A percentile compares a stretch with the other conserved stretches of the same genome.
phyloP scores from a whole-genome alignment of 2,113 vertebrate genomes.

The Cervus canadensis region DNA sequence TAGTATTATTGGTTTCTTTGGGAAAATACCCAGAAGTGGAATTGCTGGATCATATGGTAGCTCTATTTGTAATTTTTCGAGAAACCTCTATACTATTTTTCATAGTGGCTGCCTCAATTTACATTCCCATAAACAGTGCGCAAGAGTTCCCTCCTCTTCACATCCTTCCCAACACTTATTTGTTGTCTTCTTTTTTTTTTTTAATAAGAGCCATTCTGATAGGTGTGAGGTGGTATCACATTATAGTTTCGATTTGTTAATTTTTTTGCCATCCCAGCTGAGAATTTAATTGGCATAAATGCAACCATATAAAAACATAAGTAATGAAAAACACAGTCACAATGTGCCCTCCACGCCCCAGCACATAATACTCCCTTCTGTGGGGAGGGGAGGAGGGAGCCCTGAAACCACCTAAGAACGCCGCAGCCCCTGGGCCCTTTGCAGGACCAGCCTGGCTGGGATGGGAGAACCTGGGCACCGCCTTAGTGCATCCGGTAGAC shows the following conservation, averaged over 20 bases:
- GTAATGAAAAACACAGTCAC: slow-evolving; percentile 82
- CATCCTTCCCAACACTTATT: not conserved
- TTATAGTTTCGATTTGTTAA: not conserved
- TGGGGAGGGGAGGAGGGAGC: not conserved
- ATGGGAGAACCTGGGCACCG: not conserved
- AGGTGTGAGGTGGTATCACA: not conserved
- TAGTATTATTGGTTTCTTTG: not conserved
- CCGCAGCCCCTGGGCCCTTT: not conserved
- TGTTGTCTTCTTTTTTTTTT: not conserved
- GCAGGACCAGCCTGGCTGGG: not conserved
- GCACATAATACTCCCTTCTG: slow-evolving; percentile 50
- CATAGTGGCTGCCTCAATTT: not conserved
- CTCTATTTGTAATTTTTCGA: not conserved
- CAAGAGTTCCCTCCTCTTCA: not conserved
- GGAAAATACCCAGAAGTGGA: not conserved
- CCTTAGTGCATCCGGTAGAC: slow-evolving; percentile 92
- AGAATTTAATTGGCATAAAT: slow-evolving; percentile 80
- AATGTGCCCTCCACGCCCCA: slow-evolving; percentile 60
- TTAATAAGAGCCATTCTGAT: not conserved
- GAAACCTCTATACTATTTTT: not conserved
- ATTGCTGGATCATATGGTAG: not conserved
- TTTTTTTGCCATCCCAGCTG: slow-evolving; percentile 46
- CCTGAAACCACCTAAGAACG: not conserved
- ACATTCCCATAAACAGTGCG: not conserved
- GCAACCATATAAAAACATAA: slow-evolving; percentile 84